phyloP scores from a whole-genome alignment of 2,888 invertebrate species.

The Yponomeuta evonymella region DNA sequence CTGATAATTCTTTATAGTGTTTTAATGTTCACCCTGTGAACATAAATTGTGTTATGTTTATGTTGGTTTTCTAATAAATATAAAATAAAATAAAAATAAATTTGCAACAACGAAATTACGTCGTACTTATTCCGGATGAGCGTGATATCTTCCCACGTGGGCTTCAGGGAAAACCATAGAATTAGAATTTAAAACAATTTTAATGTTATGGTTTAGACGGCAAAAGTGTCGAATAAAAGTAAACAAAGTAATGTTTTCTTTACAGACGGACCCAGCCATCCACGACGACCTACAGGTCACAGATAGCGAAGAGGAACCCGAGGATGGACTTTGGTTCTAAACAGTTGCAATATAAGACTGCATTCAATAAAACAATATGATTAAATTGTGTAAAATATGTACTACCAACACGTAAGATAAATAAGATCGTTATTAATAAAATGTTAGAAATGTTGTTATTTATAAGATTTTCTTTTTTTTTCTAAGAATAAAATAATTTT shows the following conservation, averaged over 20 bases:
- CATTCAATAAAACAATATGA: neutral
- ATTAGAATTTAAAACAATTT: neutral
- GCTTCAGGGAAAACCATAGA: neutral
- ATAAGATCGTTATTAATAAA: neutral
- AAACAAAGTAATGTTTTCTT: conserved; percentile 20
- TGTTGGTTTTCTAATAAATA: no score
- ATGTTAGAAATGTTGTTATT: neutral
- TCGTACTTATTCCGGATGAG: no score
- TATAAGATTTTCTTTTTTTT: neutral
- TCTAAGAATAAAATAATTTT: neutral
- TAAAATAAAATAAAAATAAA: no score
- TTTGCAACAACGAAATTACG: no score
- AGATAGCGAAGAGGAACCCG: conserved; percentile 69
- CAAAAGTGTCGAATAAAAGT: no score
- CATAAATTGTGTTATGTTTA: no score
- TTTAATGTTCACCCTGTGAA: no score
- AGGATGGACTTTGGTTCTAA: conserved; percentile 72
- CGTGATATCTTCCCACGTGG: no score
- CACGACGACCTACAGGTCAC: conserved; percentile 72
- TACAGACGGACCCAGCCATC: conserved; percentile 67
- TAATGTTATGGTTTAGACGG: no score
- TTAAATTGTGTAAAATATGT: neutral
- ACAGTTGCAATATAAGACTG: neutral
- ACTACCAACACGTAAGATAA: neutral
- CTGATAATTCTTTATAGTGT: no score